Conservation (phyloP, 2,113 vertebrate genomes). For the Cynocephalus volans region DNA sequence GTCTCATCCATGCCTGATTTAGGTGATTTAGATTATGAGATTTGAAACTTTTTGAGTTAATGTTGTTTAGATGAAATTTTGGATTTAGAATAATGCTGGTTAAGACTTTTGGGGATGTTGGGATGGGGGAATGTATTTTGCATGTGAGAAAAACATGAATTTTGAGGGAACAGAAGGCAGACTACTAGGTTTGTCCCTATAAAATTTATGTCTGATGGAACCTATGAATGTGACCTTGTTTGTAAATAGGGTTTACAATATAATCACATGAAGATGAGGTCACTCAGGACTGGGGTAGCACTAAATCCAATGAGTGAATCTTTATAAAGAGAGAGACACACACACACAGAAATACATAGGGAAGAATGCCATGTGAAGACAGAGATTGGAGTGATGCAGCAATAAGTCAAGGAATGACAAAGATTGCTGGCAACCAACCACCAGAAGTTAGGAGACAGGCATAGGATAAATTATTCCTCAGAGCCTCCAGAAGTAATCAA, state of each 20-base stretch:
- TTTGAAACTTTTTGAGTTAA: not conserved
- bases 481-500: not conserved
- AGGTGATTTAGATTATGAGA: not conserved
- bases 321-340: not conserved
- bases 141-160: not conserved
- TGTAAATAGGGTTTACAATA: not conserved
- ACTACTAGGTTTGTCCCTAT: not conserved
- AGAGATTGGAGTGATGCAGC: not conserved
- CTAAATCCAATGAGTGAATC: not conserved
- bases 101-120: not conserved
- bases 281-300: not conserved
- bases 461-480: not conserved
- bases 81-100: not conserved
- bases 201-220: not conserved
- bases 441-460: not conserved
- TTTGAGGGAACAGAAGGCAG: not conserved
- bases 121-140: not conserved
- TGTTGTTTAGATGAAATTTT: not conserved
- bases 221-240: not conserved
- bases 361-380: not conserved
- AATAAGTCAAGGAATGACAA: not conserved
- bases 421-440: too few species aligned
- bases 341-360: not conserved
- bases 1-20: not conserved
- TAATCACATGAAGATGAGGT: not conserved